These are phyloP conservation scores for Ploceus nigricollis DNA, from an alignment of 2,113 vertebrate species.

Conservation along the genomic window DNA sequence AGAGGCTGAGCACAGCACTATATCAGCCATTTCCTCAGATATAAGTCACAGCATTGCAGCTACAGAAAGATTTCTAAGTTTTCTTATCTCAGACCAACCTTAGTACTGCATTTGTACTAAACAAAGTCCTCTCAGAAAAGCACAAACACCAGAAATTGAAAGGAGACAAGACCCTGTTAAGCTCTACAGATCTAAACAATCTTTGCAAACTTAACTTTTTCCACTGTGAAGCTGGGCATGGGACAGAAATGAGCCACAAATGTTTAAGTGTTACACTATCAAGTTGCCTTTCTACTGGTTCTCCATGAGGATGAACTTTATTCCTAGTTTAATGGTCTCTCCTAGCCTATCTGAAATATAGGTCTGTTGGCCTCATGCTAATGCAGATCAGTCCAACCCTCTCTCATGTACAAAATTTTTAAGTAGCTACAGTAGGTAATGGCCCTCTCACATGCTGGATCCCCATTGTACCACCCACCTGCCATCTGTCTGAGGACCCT, in stretches of 20 bases:
- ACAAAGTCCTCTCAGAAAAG: neutral
- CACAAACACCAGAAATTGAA: neutral
- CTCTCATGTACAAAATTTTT: neutral
- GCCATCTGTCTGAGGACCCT: neutral
- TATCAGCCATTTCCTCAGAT: neutral
- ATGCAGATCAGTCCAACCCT: neutral
- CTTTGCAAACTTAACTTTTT: neutral
- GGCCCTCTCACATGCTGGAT: neutral
- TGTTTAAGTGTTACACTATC: neutral
- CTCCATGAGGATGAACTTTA: neutral
- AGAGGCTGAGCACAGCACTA: neutral
- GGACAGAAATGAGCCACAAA: neutral
- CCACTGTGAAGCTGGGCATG: neutral
- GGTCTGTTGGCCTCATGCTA: neutral
- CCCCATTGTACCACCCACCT: neutral
- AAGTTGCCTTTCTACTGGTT: neutral
- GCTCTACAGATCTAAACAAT: neutral
- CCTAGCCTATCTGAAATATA: neutral
- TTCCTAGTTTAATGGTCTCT: neutral
- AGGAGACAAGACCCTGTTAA: neutral
- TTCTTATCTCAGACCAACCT: neutral
- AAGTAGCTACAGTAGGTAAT: neutral
- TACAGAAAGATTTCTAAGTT: neutral
- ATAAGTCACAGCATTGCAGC: neutral
- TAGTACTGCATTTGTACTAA: neutral